Conservation (phyloP, 2,888 invertebrate genomes). For the Pachycephus smyrnensis region DNA sequence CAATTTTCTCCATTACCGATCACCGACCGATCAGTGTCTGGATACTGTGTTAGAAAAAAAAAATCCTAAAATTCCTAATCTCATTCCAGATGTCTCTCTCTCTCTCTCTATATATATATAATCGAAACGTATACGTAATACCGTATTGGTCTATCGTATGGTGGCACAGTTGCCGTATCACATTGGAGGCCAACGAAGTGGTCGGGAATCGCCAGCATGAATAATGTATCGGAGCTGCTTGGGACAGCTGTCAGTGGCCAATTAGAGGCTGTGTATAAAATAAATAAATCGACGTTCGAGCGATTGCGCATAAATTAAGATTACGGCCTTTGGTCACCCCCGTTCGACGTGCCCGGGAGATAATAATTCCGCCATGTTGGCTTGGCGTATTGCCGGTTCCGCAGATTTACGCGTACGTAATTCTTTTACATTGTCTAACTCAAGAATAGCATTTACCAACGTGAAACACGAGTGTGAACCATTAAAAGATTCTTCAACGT, state of each 20-base stretch:
- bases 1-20: neutral
- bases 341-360: constrained; percentile 11
- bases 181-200: constrained; percentile 9
- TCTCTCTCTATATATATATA: neutral
- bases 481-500: neutral
- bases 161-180: neutral
- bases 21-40: neutral
- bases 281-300: constrained; percentile 49
- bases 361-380: neutral
- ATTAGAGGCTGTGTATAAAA: constrained; percentile 47
- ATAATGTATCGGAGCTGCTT: constrained; percentile 38
- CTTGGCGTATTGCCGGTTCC: neutral
- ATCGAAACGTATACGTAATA: neutral
- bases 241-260: constrained; percentile 51
- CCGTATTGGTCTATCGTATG: neutral
- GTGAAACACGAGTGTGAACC: neutral
- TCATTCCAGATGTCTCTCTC: neutral
- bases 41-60: neutral
- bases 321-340: constrained; percentile 39
- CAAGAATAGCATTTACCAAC: neutral
- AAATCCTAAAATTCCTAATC: neutral
- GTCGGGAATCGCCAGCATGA: constrained; percentile 37
- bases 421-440: neutral
- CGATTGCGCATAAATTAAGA: constrained; percentile 50
- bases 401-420: neutral